Evolutionary conservation across 2,797 vertebrate species (phyloP), one percentile per base, ranked within the genome.

Genomic region (Darevskia mixta): DNA sequence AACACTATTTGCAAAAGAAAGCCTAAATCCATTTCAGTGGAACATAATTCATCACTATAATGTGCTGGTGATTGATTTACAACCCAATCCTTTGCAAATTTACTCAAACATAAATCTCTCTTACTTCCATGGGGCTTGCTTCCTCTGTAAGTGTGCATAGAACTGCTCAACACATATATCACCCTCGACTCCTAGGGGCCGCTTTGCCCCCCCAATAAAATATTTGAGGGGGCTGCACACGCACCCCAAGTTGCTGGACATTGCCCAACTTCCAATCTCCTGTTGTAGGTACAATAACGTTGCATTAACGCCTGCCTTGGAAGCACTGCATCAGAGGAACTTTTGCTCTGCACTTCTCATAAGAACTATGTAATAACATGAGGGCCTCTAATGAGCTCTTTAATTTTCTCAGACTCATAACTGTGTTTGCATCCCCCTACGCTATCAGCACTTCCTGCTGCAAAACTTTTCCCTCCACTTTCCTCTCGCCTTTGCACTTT

Each of bases 321-420:
- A 82, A 87, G 41, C 38, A 82, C 23, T 35, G 23, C 32, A n/a
- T 55, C 41, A 58, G 35, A 4, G 61, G 72, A 66, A 58, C 27
- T 43, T 66, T 76, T 69, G 61, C 23, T 86, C 45, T 20, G 8
- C 38, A 66, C 61, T 66, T 67, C 43, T 55, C 69, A 83, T 78
- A 32, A 41, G 29, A 69, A 32, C 80, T 78, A 55, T 69, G 38
- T 43, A 88, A 67, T 38, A 87, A 87, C 25, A 45, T 8, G 8
- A 13, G n/a, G 45, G 41, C 23, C 71, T 77, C 58, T 77, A 77
- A 87, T 82, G 75, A 82, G n/a, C n/a, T 76, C 73, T 58, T 82
- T 82, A 72, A 18, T 80, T 88, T 66, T 80, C 49, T 72, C 77
- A 79, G 18, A 32, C 55, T 64, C n/a, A 13, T 45, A 45, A 58